Evolutionary conservation across 2,888 invertebrate species (phyloP).

Genomic region (Conchocele bisecta): DNA sequence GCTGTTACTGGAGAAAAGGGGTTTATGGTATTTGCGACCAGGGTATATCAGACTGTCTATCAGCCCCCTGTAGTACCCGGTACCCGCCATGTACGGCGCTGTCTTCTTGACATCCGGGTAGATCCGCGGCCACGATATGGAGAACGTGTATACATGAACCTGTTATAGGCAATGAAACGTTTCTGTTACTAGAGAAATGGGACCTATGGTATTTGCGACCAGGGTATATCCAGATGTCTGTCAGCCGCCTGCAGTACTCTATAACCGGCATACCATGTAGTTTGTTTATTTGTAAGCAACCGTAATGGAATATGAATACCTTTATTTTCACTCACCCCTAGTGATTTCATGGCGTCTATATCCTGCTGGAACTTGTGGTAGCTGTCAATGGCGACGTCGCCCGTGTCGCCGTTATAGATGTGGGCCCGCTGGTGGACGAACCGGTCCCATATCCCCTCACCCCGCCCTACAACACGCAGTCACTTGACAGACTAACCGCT

Average conservation of each 20-base stretch:
- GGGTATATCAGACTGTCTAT: conserved; percentile 89
- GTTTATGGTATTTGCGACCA: too few relatives aligned
- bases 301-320: neutral
- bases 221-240: too few relatives aligned
- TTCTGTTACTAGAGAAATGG: too few relatives aligned
- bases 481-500: too few relatives aligned
- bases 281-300: neutral
- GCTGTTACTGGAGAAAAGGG: too few relatives aligned
- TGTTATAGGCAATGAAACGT: too few relatives aligned
- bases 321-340: conserved; percentile 22
- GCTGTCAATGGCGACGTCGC: conserved; percentile 12
- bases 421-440: neutral
- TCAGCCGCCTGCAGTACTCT: neutral
- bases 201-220: too few relatives aligned
- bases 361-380: conserved; percentile 7
- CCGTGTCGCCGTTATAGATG: neutral
- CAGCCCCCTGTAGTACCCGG: conserved; percentile 90
- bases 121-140: conserved; percentile 88
- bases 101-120: conserved; percentile 86
- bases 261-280: neutral
- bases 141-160: conserved; percentile 79
- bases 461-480: neutral
- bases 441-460: conserved; percentile 10
- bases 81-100: conserved; percentile 85
- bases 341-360: neutral